A percentile compares a stretch with the other conserved stretches of the same genome.
Conservation (phyloP, 1,140 invertebrate species). For the Hermatobates lingyangjiaoensis region DNA sequence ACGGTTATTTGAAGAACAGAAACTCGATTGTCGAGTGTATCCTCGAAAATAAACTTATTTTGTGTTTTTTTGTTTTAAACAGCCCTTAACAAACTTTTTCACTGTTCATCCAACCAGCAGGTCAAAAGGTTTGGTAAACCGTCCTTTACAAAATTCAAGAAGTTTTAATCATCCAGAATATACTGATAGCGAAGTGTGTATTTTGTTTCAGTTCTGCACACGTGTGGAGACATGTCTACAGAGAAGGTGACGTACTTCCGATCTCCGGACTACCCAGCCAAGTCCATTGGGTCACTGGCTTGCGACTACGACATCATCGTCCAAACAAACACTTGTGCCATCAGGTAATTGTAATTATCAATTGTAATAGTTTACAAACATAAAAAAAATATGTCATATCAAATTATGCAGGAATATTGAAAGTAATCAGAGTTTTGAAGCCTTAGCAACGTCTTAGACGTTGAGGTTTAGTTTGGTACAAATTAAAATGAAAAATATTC, state of each 20-base stretch:
- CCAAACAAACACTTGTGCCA: constrained; percentile 20
- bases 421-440: too few relatives aligned
- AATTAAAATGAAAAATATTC: too few relatives aligned
- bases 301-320: constrained; percentile 23
- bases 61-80: too few relatives aligned
- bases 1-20: too few relatives aligned
- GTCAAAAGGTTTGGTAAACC: not conserved
- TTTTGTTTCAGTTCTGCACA: constrained; percentile 19
- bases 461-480: too few relatives aligned
- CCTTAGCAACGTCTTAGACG: not conserved
- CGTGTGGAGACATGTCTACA: constrained; percentile 20
- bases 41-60: too few relatives aligned
- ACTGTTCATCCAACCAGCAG: too few relatives aligned
- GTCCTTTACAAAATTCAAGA: not conserved
- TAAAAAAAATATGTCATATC: not conserved
- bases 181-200: too few relatives aligned
- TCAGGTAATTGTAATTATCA: constrained; percentile 20
- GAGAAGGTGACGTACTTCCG: constrained; percentile 20
- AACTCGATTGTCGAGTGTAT: too few relatives aligned
- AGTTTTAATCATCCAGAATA: not conserved
- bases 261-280: constrained; percentile 21
- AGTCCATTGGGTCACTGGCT: constrained; percentile 21
- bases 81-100: too few relatives aligned
- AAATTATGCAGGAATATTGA: not conserved
- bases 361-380: not conserved